phyloP scores from a whole-genome alignment of 2,113 vertebrate species.

The Lates calcarifer region DNA sequence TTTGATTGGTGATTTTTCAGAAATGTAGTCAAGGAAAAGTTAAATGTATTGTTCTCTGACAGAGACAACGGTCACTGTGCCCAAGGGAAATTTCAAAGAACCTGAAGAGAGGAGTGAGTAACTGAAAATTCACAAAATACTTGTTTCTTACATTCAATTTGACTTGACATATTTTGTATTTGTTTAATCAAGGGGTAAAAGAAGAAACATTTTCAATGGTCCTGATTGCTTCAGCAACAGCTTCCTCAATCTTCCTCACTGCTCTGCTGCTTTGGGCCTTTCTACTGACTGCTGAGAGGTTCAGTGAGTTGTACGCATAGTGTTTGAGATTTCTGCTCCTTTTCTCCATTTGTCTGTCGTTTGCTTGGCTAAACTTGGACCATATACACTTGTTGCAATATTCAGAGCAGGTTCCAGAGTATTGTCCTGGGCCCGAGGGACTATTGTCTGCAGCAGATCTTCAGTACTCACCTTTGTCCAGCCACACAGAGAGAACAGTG shows the following conservation, averaged over 20 bases:
- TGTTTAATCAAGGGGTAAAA: slow-evolving; percentile 43
- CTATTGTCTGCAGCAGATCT: slow-evolving; percentile 12
- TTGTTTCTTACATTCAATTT: not conserved
- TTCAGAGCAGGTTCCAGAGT: slow-evolving; percentile 53
- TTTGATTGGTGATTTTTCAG: slow-evolving; percentile 12
- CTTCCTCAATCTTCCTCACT: slow-evolving; percentile 57
- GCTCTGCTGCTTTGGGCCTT: slow-evolving; percentile 72
- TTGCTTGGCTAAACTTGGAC: not conserved
- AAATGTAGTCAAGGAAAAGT: not conserved
- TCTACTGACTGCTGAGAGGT: slow-evolving; percentile 61
- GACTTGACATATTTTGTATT: not conserved
- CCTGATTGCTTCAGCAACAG: slow-evolving; percentile 67
- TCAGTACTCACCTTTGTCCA: slow-evolving; percentile 27
- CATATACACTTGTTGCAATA: slow-evolving; percentile 11
- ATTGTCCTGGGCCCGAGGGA: slow-evolving; percentile 32
- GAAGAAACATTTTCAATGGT: slow-evolving; percentile 44
- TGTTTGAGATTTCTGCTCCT: not conserved
- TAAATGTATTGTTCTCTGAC: slow-evolving; percentile 24
- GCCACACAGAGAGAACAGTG: slow-evolving; percentile 3
- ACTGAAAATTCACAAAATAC: not conserved
- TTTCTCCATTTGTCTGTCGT: not conserved
- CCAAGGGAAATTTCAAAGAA: not conserved
- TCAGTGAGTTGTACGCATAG: slow-evolving; percentile 59
- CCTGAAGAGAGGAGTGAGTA: slow-evolving; percentile 54
- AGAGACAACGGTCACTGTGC: slow-evolving; percentile 24